Base-by-base conservation (phyloP, 2,797 vertebrate genomes). In the Leptoclinus maculatus region DNA sequence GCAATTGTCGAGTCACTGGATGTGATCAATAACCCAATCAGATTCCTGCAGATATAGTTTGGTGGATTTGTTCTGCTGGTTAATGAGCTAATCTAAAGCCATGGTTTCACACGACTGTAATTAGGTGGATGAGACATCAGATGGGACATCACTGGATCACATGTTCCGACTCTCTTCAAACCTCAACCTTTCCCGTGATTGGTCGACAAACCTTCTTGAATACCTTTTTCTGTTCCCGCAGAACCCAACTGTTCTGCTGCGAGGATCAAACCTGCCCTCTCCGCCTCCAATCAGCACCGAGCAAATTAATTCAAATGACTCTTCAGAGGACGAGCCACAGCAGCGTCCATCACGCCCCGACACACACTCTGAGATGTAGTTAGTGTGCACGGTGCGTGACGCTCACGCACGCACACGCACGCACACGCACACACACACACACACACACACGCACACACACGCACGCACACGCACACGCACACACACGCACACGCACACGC, bases 281-380 rank as follows among this genome's bases (percentile, higher is more conserved):
- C 81, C 32, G 71, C 81, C 82, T 87, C 78, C 76, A 87, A 90
- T 92, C 90, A 91, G 83, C 84, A 86, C 57, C 16, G 54, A 83
- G 82, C 88, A 91, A 91, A 91, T 85, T 23, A 84, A 92, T 87
- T 89, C 85, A 91, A 91, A 93, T 86, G 23, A 88, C 38, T 88
- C 81, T 84, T 87, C 73, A 74, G 90, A 88, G 86, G 85, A 89
- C 75, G 54, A 90, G 81, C 79, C 87, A 79, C 83, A 74, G 87
- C 85, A 71, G 80, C 66, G 88, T 88, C 88, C 89, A 90, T 91
- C 87, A 88, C 80, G 38, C 78, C 84, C 69, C 23, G 54, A 86
- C 83, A 87, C 78, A 76, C 88, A 87, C 87, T 66, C 82, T 7
- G 60, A 74, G 63, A 81, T 69, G 73, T 88, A 80, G 85, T 86